Evolutionary conservation across 1,140 invertebrate species (phyloP).

Genomic region (Epicauta chinensis): DNA sequence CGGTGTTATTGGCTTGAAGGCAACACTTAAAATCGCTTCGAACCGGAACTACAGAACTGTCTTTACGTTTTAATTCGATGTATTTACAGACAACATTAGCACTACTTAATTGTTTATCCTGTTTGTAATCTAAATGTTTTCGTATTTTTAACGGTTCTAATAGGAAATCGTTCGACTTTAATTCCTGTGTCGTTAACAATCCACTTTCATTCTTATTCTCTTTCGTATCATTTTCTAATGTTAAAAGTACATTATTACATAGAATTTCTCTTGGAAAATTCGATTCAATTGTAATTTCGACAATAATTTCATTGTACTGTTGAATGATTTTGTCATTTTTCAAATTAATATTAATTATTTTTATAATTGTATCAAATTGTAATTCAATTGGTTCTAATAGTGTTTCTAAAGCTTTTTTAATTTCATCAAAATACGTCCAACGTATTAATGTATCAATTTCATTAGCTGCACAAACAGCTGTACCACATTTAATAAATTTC

Average conservation of each 20-base stretch:
- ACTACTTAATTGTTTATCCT: slow-evolving; percentile 67
- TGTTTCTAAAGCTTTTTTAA: slow-evolving; percentile 59
- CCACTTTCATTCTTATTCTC: slow-evolving; percentile 27
- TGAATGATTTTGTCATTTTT: slow-evolving; percentile 45
- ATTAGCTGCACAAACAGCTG: slow-evolving; percentile 65
- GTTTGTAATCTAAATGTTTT: slow-evolving; percentile 67
- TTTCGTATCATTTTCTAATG: slow-evolving; percentile 37
- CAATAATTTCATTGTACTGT: slow-evolving; percentile 51
- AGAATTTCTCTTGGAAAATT: slow-evolving; percentile 54
- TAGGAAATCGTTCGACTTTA: slow-evolving; percentile 52
- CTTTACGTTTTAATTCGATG: slow-evolving; percentile 42
- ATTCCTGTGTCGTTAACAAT: slow-evolving; percentile 43
- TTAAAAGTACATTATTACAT: slow-evolving; percentile 50
- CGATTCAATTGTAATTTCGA: slow-evolving; percentile 52
- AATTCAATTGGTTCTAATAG: slow-evolving; percentile 39
- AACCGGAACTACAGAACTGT: slow-evolving; percentile 35
- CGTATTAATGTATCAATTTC: slow-evolving; percentile 67
- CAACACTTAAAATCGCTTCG: slow-evolving; percentile 57
- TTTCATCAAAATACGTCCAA: slow-evolving; percentile 70
- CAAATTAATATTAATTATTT: slow-evolving; percentile 46
- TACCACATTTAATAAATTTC: slow-evolving; percentile 67
- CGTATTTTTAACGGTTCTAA: slow-evolving; percentile 58
- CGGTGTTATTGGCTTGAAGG: slow-evolving; percentile 51
- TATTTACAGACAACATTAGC: slow-evolving; percentile 58
- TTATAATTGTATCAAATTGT: slow-evolving; percentile 44